phyloP scores from a whole-genome alignment of 1,140 invertebrate species.

The Calliopsis andreniformis region DNA sequence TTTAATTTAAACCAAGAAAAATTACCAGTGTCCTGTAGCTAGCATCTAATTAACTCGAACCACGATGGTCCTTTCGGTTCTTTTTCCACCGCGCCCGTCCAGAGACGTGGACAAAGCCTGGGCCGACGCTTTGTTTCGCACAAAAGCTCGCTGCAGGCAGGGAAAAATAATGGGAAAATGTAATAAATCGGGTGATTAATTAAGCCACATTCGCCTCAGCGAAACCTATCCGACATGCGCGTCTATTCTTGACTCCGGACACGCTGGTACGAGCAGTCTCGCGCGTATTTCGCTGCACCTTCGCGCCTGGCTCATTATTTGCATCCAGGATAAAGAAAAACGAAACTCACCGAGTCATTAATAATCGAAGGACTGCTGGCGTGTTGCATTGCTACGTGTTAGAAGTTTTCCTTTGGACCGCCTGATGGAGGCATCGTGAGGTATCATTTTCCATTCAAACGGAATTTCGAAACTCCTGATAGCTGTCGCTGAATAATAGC shows the following conservation, averaged over 20 bases:
- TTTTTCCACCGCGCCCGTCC: slow-evolving; percentile 8
- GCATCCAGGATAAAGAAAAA: slow-evolving; percentile 13
- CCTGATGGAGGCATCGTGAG: too few relatives aligned
- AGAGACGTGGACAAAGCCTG: slow-evolving; percentile 56
- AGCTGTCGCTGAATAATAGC: too few relatives aligned
- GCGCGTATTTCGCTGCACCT: neutral
- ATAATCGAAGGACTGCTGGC: slow-evolving; percentile 10
- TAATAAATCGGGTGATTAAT: slow-evolving; percentile 71
- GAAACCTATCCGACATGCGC: slow-evolving; percentile 21
- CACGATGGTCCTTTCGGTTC: slow-evolving; percentile 41
- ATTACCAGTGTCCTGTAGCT: slow-evolving; percentile 57
- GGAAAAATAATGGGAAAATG: slow-evolving; percentile 67
- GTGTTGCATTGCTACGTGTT: neutral
- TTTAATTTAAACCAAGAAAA: slow-evolving; percentile 58
- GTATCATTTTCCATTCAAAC: too few relatives aligned
- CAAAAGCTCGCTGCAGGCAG: slow-evolving; percentile 50
- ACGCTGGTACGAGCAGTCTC: neutral
- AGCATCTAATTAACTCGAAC: slow-evolving; percentile 68
- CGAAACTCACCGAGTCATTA: slow-evolving; percentile 17
- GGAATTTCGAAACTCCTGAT: too few relatives aligned
- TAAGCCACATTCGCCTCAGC: slow-evolving; percentile 49
- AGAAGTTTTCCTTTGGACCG: neutral
- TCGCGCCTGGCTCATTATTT: slow-evolving; percentile 22
- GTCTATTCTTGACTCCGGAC: slow-evolving; percentile 21
- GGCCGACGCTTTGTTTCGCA: slow-evolving; percentile 59